Conservation (phyloP, 2,113 vertebrate species). For the Anarrhichthys ocellatus region DNA sequence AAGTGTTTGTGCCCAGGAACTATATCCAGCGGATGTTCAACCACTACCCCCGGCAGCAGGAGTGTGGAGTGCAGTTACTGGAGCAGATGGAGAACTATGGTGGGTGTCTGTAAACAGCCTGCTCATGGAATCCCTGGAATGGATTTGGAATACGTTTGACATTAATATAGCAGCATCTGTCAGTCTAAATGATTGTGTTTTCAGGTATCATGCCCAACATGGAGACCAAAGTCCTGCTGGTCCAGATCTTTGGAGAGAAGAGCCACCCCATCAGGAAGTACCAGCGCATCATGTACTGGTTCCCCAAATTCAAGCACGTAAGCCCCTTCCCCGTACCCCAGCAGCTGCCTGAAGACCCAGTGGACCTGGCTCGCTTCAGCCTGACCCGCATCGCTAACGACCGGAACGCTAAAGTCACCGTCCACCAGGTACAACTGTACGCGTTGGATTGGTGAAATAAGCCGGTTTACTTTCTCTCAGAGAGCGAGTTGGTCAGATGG, state of each 20-base stretch:
- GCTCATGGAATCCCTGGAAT: neutral
- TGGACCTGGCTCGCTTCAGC: slow-evolving; percentile 85
- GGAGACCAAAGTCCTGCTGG: slow-evolving; percentile 88
- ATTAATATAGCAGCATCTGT: neutral
- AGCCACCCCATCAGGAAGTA: slow-evolving; percentile 89
- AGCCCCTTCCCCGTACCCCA: slow-evolving; percentile 88
- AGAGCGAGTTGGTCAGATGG: neutral
- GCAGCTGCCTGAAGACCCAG: slow-evolving; percentile 82
- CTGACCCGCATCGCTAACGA: slow-evolving; percentile 86
- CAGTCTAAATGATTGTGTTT: neutral
- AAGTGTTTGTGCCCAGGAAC: slow-evolving; percentile 88
- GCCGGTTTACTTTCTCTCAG: neutral
- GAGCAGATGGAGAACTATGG: slow-evolving; percentile 92
- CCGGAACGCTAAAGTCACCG: slow-evolving; percentile 81
- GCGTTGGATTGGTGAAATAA: neutral
- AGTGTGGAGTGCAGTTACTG: slow-evolving; percentile 87
- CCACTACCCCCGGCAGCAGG: slow-evolving; percentile 92
- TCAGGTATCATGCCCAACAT: slow-evolving; percentile 88
- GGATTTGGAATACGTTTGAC: neutral
- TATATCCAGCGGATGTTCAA: slow-evolving; percentile 89
- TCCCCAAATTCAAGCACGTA: slow-evolving; percentile 86
- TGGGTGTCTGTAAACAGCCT: slow-evolving; percentile 53
- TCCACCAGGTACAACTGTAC: slow-evolving; percentile 85
- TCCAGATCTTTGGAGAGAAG: slow-evolving; percentile 88
- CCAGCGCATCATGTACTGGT: slow-evolving; percentile 90